Evolutionary conservation across 2,113 vertebrate species (phyloP).

Genomic region (Neodon shergylaensis): DNA sequence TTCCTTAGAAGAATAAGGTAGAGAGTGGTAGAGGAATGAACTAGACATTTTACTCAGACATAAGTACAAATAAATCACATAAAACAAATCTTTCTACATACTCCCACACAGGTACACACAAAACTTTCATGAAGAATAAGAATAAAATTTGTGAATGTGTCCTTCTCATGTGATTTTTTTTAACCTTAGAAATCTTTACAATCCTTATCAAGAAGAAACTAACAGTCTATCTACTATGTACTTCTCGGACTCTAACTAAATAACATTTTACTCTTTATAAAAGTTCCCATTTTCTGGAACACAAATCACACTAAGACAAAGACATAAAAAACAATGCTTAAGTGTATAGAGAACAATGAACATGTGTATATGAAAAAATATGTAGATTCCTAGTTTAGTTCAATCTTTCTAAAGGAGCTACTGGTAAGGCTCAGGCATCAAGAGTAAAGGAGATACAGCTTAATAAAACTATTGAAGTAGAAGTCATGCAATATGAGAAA

Average conservation of each 20-base stretch:
- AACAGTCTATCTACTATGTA: accelerated
- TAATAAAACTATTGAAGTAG: not conserved
- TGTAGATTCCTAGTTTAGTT: not conserved
- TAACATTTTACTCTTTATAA: not conserved
- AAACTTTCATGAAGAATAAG: not conserved
- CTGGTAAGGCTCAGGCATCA: not conserved
- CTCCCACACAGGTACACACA: not conserved
- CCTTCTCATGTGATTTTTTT: not conserved
- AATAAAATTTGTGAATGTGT: not conserved
- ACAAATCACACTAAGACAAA: not conserved
- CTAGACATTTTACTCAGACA: not conserved
- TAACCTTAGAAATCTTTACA: accelerated
- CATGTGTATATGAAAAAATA: not conserved
- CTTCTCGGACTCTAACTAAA: not conserved
- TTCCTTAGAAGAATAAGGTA: too few relatives aligned
- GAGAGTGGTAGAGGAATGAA: not conserved
- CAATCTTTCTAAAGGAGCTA: not conserved
- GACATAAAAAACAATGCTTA: not conserved
- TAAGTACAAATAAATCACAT: not conserved
- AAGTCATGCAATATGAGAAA: not conserved
- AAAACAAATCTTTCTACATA: not conserved
- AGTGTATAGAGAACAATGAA: not conserved
- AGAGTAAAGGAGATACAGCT: not conserved
- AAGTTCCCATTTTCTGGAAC: not conserved
- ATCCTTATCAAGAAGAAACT: not conserved